phyloP scores from a whole-genome alignment of 2,797 vertebrate species.

The Bradypus variegatus region DNA sequence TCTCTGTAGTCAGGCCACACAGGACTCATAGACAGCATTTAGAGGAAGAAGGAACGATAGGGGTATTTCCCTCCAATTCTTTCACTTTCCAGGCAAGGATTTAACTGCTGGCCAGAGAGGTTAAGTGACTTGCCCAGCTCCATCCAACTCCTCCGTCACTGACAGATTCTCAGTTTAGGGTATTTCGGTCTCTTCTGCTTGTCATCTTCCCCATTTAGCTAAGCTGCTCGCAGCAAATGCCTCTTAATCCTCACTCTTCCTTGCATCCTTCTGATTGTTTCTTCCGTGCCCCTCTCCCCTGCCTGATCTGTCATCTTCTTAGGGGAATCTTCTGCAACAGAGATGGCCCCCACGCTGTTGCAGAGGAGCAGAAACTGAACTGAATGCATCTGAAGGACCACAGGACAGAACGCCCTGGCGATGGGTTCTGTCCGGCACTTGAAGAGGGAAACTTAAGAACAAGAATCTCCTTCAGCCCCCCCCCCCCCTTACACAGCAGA shows the following conservation, averaged over 20 bases:
- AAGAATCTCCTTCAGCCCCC: neutral
- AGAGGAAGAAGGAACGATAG: neutral
- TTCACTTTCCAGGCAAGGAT: neutral
- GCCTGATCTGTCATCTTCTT: constrained; percentile 27
- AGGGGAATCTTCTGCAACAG: neutral
- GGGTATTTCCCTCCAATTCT: neutral
- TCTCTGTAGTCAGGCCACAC: neutral
- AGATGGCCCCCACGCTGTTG: neutral
- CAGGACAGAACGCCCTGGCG: neutral
- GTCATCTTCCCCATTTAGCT: constrained; percentile 26
- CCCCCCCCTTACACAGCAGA: neutral
- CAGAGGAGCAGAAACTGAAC: constrained; percentile 21
- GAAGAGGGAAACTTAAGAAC: neutral
- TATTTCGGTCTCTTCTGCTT: constrained; percentile 10
- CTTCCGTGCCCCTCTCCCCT: neutral
- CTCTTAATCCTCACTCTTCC: constrained; percentile 39
- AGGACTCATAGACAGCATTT: neutral
- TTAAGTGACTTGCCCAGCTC: neutral
- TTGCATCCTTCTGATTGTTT: constrained; percentile 35
- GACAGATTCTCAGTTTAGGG: constrained; percentile 31
- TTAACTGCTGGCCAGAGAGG: neutral
- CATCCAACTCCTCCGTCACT: neutral
- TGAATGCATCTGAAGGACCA: neutral
- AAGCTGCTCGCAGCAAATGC: constrained; percentile 52
- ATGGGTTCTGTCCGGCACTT: neutral